A percentile compares a stretch with the other conserved stretches of the same genome.
phyloP scores from a whole-genome alignment of 2,888 invertebrate species.

The Conchocele bisecta region DNA sequence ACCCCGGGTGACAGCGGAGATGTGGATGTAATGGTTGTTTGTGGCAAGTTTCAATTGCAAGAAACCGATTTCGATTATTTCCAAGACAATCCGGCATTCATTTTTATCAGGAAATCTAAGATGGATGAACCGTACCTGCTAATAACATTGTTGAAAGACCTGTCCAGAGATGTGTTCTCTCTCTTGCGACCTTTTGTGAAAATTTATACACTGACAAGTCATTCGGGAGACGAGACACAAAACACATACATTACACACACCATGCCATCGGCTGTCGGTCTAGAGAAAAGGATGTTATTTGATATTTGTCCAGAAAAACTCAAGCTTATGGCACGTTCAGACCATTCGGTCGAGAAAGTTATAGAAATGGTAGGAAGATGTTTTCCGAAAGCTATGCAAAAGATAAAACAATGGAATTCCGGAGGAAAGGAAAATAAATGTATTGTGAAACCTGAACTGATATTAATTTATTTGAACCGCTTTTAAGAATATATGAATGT shows the following conservation, averaged over 20 bases:
- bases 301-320: background rate
- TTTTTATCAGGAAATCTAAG: constrained; percentile 12
- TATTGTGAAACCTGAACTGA: no score
- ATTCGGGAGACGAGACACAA: background rate
- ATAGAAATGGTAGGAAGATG: no score
- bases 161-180: no score
- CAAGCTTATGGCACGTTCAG: no score
- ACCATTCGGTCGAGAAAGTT: no score
- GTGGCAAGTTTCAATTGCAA: background rate
- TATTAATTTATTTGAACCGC: no score
- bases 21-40: constrained; percentile 26
- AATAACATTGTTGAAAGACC: background rate
- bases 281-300: background rate
- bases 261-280: background rate
- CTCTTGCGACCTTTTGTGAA: background rate
- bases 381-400: no score
- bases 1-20: constrained; percentile 18
- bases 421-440: no score
- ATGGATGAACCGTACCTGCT: background rate
- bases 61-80: constrained; percentile 29
- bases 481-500: no score
- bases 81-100: constrained; percentile 24
- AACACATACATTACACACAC: background rate
- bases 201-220: background rate
- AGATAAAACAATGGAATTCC: no score